These are phyloP conservation scores for Cladorhizidae sp. DNA, from an alignment of 37 sponge, comb jelly and placozoan species.

Conservation along the genomic window DNA sequence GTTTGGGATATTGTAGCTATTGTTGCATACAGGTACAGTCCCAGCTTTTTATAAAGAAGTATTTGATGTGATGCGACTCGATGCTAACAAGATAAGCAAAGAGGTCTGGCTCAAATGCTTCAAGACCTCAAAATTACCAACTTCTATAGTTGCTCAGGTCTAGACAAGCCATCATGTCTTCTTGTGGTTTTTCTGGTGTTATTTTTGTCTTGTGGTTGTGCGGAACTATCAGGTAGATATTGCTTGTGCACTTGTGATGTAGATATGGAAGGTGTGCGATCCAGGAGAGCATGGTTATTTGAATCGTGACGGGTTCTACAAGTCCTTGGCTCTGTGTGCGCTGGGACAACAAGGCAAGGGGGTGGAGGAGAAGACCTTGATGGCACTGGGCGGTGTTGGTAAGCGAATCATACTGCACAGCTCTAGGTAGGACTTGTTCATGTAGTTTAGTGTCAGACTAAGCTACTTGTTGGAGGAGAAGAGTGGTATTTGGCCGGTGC, in stretches of 20 bases:
- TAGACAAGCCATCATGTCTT: no score
- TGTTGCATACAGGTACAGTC: constrained; percentile 62
- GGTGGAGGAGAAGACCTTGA: constrained; percentile 59
- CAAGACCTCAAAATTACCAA: constrained; percentile 35
- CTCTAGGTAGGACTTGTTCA: not conserved
- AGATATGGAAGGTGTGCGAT: constrained; percentile 79
- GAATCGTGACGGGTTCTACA: constrained; percentile 73
- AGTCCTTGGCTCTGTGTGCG: constrained; percentile 67
- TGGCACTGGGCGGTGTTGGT: constrained; percentile 48
- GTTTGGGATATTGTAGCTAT: not conserved
- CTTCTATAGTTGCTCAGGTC: constrained; percentile 40
- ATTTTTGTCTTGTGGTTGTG: no score
- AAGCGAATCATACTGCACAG: not conserved
- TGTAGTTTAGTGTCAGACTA: no score
- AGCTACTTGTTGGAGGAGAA: no score
- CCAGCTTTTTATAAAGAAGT: constrained; percentile 75
- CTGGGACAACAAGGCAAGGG: constrained; percentile 83
- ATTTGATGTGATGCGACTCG: constrained; percentile 38
- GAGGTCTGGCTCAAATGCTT: constrained; percentile 42
- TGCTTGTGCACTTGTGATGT: not conserved
- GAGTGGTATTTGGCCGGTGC: no score
- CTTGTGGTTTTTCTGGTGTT: no score
- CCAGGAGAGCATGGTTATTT: constrained; percentile 21
- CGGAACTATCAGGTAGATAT: no score
- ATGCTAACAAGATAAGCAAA: constrained; percentile 29